Evolutionary conservation across 2,113 vertebrate genomes (phyloP).

Genomic region (Leptocoma aspasia): DNA sequence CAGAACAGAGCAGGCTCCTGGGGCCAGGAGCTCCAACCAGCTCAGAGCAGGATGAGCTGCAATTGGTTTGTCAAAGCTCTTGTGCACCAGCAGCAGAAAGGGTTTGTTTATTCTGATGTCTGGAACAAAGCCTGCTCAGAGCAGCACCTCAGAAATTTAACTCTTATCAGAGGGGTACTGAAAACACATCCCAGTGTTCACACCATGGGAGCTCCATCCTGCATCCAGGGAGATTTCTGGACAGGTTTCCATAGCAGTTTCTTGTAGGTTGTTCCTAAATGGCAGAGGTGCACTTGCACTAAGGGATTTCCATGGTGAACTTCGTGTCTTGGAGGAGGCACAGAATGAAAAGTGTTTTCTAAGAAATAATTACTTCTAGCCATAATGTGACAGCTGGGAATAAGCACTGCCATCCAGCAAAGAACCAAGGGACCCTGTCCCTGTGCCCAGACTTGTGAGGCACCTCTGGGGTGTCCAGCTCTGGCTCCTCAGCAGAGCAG

Average conservation of each 20-base stretch:
- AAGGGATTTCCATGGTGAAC: not conserved
- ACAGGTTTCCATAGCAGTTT: not conserved
- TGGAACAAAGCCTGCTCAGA: not conserved
- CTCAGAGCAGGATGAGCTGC: not conserved
- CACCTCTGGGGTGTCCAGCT: not conserved
- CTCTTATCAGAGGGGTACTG: not conserved
- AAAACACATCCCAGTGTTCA: rapidly evolving
- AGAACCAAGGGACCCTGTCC: not conserved
- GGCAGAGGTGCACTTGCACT: not conserved
- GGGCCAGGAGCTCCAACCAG: not conserved
- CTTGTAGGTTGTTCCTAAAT: not conserved
- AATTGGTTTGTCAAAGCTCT: not conserved
- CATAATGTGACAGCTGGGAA: not conserved
- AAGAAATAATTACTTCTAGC: not conserved
- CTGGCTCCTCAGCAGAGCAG: not conserved
- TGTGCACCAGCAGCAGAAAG: not conserved
- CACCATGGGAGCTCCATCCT: not conserved
- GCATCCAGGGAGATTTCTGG: not conserved
- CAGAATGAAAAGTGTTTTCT: not conserved
- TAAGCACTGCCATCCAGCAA: not conserved
- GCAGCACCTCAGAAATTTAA: not conserved
- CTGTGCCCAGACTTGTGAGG: not conserved
- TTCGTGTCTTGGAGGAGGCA: not conserved
- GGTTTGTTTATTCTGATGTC: not conserved
- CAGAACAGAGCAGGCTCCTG: not conserved